Conservation (phyloP, 1,140 invertebrate species). For the Scaptomyza pallida region DNA sequence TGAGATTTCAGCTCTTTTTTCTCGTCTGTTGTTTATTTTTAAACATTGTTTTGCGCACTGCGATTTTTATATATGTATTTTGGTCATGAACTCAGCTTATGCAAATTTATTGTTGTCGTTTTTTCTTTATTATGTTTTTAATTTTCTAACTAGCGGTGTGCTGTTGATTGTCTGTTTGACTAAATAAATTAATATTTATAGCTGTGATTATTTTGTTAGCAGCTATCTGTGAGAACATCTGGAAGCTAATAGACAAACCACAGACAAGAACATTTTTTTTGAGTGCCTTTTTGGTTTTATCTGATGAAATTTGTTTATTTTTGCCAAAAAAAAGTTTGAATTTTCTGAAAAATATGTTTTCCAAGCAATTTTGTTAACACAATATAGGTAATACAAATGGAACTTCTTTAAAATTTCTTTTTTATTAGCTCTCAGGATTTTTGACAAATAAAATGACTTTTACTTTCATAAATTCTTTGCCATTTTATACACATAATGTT, state of each 20-base stretch:
- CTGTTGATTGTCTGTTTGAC: background rate
- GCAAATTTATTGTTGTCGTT: constrained; percentile 30
- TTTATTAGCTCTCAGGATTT: too few relatives aligned
- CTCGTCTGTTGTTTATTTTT: constrained; percentile 26
- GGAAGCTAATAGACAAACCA: background rate
- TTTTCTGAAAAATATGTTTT: too few relatives aligned
- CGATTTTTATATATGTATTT: constrained; percentile 20
- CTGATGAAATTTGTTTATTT: too few relatives aligned
- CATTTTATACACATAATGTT: too few relatives aligned
- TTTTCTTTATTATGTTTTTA: constrained; percentile 1
- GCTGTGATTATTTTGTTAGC: background rate
- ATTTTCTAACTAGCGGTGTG: background rate
- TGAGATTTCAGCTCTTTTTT: constrained; percentile 24
- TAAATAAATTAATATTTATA: constrained; percentile 21
- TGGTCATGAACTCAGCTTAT: constrained; percentile 35
- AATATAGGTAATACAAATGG: too few relatives aligned
- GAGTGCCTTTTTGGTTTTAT: too few relatives aligned
- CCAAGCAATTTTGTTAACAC: too few relatives aligned
- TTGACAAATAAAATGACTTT: too few relatives aligned
- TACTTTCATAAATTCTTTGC: too few relatives aligned
- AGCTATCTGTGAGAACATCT: constrained; percentile 4
- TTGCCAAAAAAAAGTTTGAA: too few relatives aligned
- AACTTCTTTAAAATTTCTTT: too few relatives aligned
- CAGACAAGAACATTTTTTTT: too few relatives aligned
- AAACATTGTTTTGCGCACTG: constrained; percentile 15